Evolutionary conservation across 2,113 vertebrate species (phyloP).

Genomic region (Apus apus): DNA sequence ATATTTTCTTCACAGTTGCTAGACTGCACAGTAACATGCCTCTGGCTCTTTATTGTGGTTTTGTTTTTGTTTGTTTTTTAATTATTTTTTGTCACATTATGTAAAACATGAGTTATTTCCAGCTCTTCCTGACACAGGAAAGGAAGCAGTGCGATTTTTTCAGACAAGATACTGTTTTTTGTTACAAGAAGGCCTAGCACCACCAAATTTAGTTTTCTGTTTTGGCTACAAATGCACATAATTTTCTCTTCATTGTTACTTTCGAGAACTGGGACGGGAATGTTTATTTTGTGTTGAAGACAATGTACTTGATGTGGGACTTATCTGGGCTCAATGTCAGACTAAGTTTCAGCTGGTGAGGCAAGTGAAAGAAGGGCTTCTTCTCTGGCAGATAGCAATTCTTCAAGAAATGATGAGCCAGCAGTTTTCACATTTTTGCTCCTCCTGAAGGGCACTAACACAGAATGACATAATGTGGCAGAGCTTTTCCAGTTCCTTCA

Average conservation of each 20-base stretch:
- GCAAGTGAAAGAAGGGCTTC: fast-evolving
- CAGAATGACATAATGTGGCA: neutral
- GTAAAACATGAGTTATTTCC: neutral
- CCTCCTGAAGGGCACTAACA: neutral
- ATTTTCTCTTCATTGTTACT: neutral
- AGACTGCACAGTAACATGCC: neutral
- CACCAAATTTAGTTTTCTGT: neutral
- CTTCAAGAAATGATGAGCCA: neutral
- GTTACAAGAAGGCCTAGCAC: neutral
- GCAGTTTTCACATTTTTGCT: neutral
- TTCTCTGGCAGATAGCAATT: neutral
- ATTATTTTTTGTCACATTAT: neutral
- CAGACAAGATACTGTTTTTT: neutral
- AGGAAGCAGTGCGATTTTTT: neutral
- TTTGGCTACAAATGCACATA: neutral
- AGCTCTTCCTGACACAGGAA: neutral
- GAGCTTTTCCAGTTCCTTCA: neutral
- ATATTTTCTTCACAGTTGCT: conserved; percentile 3
- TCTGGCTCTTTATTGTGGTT: neutral
- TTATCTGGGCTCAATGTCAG: neutral
- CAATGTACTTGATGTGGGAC: neutral
- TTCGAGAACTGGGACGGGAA: neutral
- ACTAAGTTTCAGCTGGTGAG: neutral
- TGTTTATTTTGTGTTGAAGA: neutral
- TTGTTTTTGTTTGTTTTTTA: neutral